Percentiles rank a stretch among this genome's conserved stretches.
phyloP scores from a whole-genome alignment of 2,113 vertebrate genomes.

The Marcusenius ussheri region DNA sequence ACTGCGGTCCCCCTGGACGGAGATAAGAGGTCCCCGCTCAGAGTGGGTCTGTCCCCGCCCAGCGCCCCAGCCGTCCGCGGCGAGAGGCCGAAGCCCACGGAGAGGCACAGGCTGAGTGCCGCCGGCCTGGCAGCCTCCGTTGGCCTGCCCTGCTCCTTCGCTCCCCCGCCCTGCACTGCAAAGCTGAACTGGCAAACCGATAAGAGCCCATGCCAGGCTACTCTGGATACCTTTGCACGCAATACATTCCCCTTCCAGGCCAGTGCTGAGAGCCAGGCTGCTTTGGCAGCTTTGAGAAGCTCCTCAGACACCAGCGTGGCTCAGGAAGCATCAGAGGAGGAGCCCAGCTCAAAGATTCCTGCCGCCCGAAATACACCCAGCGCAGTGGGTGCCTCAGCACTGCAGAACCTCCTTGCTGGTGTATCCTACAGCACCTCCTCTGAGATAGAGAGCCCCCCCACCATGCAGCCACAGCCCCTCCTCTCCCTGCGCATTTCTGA shows the following conservation, averaged over 20 bases:
- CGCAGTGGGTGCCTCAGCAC: slow-evolving; percentile 26
- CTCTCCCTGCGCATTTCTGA: slow-evolving; percentile 72
- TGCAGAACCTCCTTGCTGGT: background rate
- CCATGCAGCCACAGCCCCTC: slow-evolving; percentile 25
- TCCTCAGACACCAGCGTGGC: slow-evolving; percentile 32
- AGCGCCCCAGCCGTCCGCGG: slow-evolving; percentile 33
- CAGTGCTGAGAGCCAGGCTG: background rate
- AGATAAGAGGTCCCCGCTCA: slow-evolving; percentile 2
- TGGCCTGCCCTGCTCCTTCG: slow-evolving; percentile 56
- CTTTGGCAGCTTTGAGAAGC: background rate
- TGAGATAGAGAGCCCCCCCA: slow-evolving; percentile 42
- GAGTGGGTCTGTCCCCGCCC: slow-evolving; percentile 12
- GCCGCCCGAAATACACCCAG: slow-evolving; percentile 32
- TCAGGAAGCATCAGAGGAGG: slow-evolving; percentile 46
- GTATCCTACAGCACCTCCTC: slow-evolving; percentile 48
- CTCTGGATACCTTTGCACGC: slow-evolving; percentile 40
- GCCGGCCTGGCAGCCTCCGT: slow-evolving; percentile 60
- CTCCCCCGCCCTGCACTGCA: slow-evolving; percentile 23
- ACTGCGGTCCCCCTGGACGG: background rate
- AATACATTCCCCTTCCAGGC: slow-evolving; percentile 37
- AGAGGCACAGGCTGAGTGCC: slow-evolving; percentile 50
- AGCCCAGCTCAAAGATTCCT: slow-evolving; percentile 38
- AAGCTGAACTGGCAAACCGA: slow-evolving; percentile 34
- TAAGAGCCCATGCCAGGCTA: slow-evolving; percentile 41
- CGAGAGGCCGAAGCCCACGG: slow-evolving; percentile 43